Conservation (phyloP, 1,140 invertebrate genomes). For the Drosophila ambigua region DNA sequence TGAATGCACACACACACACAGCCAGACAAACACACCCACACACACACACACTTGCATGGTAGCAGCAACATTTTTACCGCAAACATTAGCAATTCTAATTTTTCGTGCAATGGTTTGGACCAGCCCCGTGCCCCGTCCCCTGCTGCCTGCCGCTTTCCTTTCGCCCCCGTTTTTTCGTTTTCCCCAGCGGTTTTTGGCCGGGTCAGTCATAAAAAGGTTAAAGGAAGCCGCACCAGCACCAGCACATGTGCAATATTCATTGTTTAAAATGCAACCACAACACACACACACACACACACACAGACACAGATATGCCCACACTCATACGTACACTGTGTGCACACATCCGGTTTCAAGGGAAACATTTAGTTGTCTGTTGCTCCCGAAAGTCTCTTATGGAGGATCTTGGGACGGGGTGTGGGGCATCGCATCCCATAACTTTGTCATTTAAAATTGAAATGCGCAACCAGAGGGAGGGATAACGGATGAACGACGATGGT, state of each 20-base stretch:
- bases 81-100: conserved; percentile 75
- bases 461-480: conserved; percentile 1
- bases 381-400: conserved; percentile 43
- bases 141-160: conserved; percentile 2
- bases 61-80: conserved; percentile 64
- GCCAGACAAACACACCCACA: conserved; percentile 25
- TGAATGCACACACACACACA: conserved; percentile 15
- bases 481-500: not conserved
- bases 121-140: conserved; percentile 1
- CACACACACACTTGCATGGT: not conserved
- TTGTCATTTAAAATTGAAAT: conserved; percentile 61
- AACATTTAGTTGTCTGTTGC: conserved; percentile 66
- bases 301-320: not conserved
- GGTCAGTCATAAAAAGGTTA: conserved; percentile 73
- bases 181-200: conserved; percentile 49
- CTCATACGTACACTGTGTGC: conserved; percentile 27
- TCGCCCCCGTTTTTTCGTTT: not conserved
- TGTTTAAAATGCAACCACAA: conserved; percentile 71
- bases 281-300: conserved; percentile 34
- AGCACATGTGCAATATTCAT: conserved; percentile 53
- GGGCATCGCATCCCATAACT: conserved; percentile 39
- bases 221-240: conserved; percentile 36
- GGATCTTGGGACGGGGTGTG: conserved; percentile 28
- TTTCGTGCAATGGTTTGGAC: conserved; percentile 57
- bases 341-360: conserved; percentile 72